Evolutionary conservation across 2,888 invertebrate genomes (phyloP), one percentile per base, ranked within the genome.

Genomic region (Phyllotreta cruciferae): DNA sequence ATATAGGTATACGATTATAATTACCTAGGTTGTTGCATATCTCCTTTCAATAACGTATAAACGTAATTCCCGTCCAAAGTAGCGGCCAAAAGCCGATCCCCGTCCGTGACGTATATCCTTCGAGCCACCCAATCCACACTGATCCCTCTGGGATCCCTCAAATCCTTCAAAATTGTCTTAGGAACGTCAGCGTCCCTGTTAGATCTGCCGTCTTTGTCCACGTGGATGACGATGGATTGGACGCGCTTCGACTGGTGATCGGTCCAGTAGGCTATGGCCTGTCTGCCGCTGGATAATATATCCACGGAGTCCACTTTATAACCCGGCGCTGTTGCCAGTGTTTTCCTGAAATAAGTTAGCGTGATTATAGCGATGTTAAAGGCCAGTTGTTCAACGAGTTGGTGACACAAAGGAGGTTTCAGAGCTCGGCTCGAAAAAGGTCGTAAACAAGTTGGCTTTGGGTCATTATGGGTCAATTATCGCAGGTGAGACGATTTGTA

Each of bases 41-140:
- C 80, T 6, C 82, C 79, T 11, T 74, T 75, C 69, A 85, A 78
- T 54, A 90, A 79, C 24, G 87, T 86, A 67, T 83, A 83, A 62
- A 83, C 82, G 39, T 83, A 83, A 9, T 83, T 81, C 0, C 88
- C 90, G 78, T 87, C 86, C 58, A 86, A 77, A 57, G 84, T 82
- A n/a, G 86, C 76, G 0, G 82, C 83, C 63, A 84, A 74, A 63
- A 87, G 72, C 56, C 79, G 70, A 56, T 75, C 78, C 50, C 83
- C 82, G 75, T 88, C 88, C 34, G 90, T 86, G 80, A 90, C 87
- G 81, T 92, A 93, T 61, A 93, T 81, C 71, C 88, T 85, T 65
- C 83, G 82, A 0, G 87, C 84, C 10, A 88, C 81, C 87, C 88
- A 88, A 81, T 93, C 92, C 42, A 92, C 83, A 5, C 91, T 89